Evolutionary conservation across 2,113 vertebrate genomes (phyloP), one percentile per base, ranked within the genome.

Genomic region (Dasypus novemcinctus): DNA sequence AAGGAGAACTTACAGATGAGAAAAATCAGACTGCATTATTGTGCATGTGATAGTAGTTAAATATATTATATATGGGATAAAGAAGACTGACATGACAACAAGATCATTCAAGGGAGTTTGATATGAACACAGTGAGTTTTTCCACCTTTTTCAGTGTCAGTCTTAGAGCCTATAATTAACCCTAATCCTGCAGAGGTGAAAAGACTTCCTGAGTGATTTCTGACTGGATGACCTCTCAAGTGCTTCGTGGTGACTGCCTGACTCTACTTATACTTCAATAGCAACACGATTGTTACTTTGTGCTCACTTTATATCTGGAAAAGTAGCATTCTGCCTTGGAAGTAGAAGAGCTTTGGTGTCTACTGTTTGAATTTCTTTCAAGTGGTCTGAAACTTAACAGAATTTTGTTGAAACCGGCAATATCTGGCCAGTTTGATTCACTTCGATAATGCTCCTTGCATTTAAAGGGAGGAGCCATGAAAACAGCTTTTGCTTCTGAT

Each of bases 131-230:
- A 81, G 59, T 52, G 75, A 87, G 33, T 1, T 61, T 94, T 57
- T 81, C 64, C 61, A 59, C 52, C 23, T n/a, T 88, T 96, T 84
- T 80, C 43, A 0, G 25, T 41, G 63, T 89, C 54, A 5, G 7
- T 89, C n/a, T 87, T 59, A 27, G 36, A 63, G 46, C 90, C 79
- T 87, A 36, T 94, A 94, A 95, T 94, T 94, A 96, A 88, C 80
- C 52, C 92, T 36, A 46, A 15, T 64, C 52, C 64, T 92, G 31
- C 71, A 81, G 83, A 80, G 59, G 27, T 91, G 31, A 87, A 96
- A 92, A 92, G 94, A 93, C 84, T 96, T 90, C 79, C 80, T 91
- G 91, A 87, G 80, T 90, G n/a, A 92, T 84, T 96, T 96, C 81
- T 95, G 83, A 95, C 57, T 74, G 63, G 59, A 38, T 93, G 96